phyloP scores from a whole-genome alignment of 2,888 invertebrate genomes.

The Lasioglossum oenotherae region DNA sequence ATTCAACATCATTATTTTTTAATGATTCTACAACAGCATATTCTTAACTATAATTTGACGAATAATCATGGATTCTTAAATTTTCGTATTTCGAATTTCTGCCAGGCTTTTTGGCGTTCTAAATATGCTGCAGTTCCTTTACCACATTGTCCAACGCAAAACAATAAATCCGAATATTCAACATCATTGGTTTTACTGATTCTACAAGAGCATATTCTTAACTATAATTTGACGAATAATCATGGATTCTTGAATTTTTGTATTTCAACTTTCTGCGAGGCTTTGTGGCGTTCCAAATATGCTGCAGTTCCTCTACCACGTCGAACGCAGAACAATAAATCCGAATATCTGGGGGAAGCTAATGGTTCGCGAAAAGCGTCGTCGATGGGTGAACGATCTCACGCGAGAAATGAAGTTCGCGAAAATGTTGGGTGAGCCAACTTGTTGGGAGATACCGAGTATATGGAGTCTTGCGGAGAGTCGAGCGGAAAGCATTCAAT shows the following conservation, averaged over 20 bases:
- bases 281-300: not conserved
- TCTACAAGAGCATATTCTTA: no score
- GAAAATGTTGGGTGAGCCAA: not conserved
- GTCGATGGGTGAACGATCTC: not conserved
- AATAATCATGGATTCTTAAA: no score
- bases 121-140: not conserved
- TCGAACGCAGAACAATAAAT: not conserved
- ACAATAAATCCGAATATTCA: not conserved
- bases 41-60: no score
- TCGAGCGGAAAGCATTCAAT: slow-evolving; percentile 13
- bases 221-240: no score
- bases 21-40: no score
- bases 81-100: no score
- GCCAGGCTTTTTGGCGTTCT: no score
- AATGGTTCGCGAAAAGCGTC: not conserved
- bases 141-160: not conserved
- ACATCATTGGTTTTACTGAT: no score
- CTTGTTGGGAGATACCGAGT: not conserved
- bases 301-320: not conserved
- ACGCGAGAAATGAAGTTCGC: not conserved
- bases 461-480: not conserved
- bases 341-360: not conserved
- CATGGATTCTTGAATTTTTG: no score
- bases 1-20: no score
- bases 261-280: no score